A percentile compares a stretch with the other conserved stretches of the same genome.
phyloP scores from a whole-genome alignment of 2,113 vertebrate species.

The Noctilio leporinus region DNA sequence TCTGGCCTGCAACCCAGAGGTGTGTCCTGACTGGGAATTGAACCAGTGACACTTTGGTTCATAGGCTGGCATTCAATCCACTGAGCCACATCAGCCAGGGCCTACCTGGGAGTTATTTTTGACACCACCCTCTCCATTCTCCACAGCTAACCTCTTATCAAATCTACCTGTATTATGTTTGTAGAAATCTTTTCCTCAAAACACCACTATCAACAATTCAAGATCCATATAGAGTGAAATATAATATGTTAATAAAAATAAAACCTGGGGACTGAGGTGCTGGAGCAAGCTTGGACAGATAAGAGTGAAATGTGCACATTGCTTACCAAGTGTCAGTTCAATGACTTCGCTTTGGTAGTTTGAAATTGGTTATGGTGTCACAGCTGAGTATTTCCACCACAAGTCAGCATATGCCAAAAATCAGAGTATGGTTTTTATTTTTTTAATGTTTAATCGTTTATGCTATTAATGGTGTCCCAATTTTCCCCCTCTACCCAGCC shows the following conservation, averaged over 20 bases:
- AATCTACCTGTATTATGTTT: not conserved
- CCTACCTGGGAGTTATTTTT: not conserved
- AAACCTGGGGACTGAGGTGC: not conserved
- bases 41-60: too few relatives aligned
- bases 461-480: too few relatives aligned
- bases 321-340: not conserved
- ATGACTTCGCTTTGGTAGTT: not conserved
- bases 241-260: not conserved
- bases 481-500: too few relatives aligned
- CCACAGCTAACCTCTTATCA: not conserved
- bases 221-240: not conserved
- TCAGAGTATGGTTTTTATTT: not conserved
- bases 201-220: not conserved
- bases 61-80: too few relatives aligned
- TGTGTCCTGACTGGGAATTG: too few relatives aligned
- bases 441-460: not conserved
- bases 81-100: too few relatives aligned
- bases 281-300: not conserved
- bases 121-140: not conserved
- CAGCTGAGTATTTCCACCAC: not conserved
- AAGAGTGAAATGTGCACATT: accelerated
- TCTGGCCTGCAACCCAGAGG: too few relatives aligned
- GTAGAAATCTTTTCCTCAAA: not conserved
- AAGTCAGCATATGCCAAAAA: not conserved
- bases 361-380: not conserved